Evolutionary conservation across 2,797 vertebrate species (phyloP).

Genomic region (Diplodus sargus): DNA sequence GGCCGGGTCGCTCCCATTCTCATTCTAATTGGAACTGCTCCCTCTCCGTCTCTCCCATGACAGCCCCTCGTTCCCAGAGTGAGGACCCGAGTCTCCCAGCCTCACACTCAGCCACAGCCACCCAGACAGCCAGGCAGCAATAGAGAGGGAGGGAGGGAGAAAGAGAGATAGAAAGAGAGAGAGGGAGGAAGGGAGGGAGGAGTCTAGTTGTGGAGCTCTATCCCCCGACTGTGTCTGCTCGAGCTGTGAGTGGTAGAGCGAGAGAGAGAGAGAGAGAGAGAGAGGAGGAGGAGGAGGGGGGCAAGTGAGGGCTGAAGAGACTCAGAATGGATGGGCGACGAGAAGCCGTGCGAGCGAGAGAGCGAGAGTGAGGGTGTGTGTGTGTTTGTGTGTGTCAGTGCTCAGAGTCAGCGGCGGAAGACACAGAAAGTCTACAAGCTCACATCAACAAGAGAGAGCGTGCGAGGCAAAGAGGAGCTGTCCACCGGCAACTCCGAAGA

Average conservation of each 20-base stretch:
- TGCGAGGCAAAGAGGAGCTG: conserved; percentile 60
- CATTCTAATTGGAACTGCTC: conserved; percentile 79
- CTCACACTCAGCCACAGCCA: conserved; percentile 70
- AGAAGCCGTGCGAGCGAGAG: conserved; percentile 62
- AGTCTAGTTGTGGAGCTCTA: conserved; percentile 73
- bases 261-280: conserved; percentile 56
- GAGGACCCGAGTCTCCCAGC: conserved; percentile 73
- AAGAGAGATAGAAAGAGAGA: conserved; percentile 20
- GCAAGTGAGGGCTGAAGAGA: conserved; percentile 68
- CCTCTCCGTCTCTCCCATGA: conserved; percentile 71
- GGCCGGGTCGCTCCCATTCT: conserved; percentile 73
- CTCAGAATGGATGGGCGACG: conserved; percentile 79
- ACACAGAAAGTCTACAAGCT: conserved; percentile 73
- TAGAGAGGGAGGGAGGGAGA: conserved; percentile 33
- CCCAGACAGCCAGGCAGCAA: conserved; percentile 71
- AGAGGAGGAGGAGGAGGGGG: conserved; percentile 20
- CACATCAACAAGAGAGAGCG: conserved; percentile 77
- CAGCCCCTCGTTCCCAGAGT: conserved; percentile 71
- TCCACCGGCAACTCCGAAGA: conserved; percentile 71
- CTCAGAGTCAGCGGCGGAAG: conserved; percentile 68
- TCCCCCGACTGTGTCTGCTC: conserved; percentile 72
- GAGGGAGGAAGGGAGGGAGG: conserved; percentile 71
- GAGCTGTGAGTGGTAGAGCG: conserved; percentile 70
- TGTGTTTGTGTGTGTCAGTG: conserved; percentile 33
- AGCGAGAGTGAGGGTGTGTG: conserved; percentile 65